Base-by-base conservation (phyloP, 1,140 invertebrate species). In the Lycorma delicatula region DNA sequence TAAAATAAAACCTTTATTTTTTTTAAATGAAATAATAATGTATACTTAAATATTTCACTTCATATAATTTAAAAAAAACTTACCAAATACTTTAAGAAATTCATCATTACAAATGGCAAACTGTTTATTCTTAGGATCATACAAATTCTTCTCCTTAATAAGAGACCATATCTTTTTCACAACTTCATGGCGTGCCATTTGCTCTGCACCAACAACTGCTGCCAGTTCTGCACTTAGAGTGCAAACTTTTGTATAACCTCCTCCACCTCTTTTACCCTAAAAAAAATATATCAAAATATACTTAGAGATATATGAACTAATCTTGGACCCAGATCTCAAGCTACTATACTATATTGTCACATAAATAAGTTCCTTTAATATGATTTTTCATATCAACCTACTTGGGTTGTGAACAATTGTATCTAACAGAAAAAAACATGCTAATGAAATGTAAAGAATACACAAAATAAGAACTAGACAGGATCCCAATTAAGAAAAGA, bases 91-190 rank as follows among this genome's bases (percentile, higher is more conserved):
- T 74, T 91, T 91, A 70, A 87, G 76, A 13, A 96, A 74, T 56
- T 93, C 87, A 41, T 92, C 90, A 69, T 97, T 91, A 73, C 92
- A 96, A 64, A 95, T 89, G 44, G 91, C 91, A 68, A 83, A 95
- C 71, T 94, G 91, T 72, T 91, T 95, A 72, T 96, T 95, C 66
- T 90, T 93, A 7, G 91, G 91, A 70, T 95, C 91, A 72, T 90
- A 91, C 34, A 97, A 78, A 68, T 95, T 87, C 56, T 87, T 84
- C 73, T 94, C 91, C 73, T 93, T 95, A 63, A 95, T 92, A 63
- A 95, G 87, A 18, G 82, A 81, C 92, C 92, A 96, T 28, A 97
- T 81, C 65, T 88, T 88, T 70, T 92, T 94, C 13, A 97, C 91
- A 1, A 96, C 92, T 71, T 94, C 91, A 68, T 93, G 90, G 38